Percentiles rank a stretch among this genome's conserved stretches.
These are phyloP conservation scores for Synanthedon myopaeformis DNA, from an alignment of 2,888 invertebrate genomes.

Conservation along the genomic window DNA sequence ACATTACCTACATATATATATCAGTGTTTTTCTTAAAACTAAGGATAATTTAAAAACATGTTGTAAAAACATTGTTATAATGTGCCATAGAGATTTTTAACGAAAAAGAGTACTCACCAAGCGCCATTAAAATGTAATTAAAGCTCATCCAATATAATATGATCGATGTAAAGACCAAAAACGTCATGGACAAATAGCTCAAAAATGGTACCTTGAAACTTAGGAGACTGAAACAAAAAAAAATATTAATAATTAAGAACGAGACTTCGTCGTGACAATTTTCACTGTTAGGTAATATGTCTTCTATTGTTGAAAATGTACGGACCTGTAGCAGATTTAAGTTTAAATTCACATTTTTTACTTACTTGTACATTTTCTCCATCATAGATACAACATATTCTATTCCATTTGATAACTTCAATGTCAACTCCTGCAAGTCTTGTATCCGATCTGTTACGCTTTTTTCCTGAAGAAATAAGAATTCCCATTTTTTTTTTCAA, in stretches of 20 bases:
- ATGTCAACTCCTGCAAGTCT: conserved; percentile 39
- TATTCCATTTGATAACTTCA: conserved; percentile 38
- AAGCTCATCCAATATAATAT: conserved; percentile 38
- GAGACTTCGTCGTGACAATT: too few relatives aligned
- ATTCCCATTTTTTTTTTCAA: neutral
- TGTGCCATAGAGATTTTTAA: too few relatives aligned
- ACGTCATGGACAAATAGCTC: conserved; percentile 37
- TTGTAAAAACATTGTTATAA: too few relatives aligned
- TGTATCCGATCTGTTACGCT: conserved; percentile 33
- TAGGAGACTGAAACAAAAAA: conserved; percentile 39
- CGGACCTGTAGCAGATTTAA: too few relatives aligned
- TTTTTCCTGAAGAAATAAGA: conserved; percentile 22
- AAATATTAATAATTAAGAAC: neutral
- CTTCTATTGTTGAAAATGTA: too few relatives aligned
- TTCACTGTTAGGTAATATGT: too few relatives aligned
- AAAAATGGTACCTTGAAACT: conserved; percentile 53
- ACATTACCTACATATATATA: too few relatives aligned
- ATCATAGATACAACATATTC: conserved; percentile 39
- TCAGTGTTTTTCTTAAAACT: too few relatives aligned
- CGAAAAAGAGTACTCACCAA: conserved; percentile 31
- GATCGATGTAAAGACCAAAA: conserved; percentile 27
- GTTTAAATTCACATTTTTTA: conserved; percentile 4
- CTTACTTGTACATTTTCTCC: conserved; percentile 50
- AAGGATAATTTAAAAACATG: too few relatives aligned
- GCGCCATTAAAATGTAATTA: conserved; percentile 46